Evolutionary conservation across 1,140 invertebrate species (phyloP).

Genomic region (Fragariocoptes setiger): DNA sequence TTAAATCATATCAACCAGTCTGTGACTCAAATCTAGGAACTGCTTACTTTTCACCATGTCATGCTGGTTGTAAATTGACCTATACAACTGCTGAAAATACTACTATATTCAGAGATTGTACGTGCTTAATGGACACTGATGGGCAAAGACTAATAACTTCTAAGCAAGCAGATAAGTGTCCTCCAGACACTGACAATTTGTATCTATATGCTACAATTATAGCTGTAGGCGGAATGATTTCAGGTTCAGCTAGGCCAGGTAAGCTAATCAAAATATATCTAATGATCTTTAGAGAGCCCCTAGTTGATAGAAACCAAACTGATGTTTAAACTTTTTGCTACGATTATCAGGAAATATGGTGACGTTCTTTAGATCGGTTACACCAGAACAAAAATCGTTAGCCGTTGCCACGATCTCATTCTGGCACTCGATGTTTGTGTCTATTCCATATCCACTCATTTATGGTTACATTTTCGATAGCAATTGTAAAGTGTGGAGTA

Average conservation of each 20-base stretch:
- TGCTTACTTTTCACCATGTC: slow-evolving; percentile 47
- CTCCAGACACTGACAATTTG: not conserved
- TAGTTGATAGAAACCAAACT: no score
- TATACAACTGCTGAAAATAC: no score
- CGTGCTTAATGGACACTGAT: no score
- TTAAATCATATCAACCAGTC: slow-evolving; percentile 23
- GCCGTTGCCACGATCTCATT: not conserved
- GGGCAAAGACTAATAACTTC: no score
- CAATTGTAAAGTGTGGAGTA: slow-evolving; percentile 15
- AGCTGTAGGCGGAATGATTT: not conserved
- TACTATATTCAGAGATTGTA: no score
- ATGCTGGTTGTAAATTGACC: slow-evolving; percentile 40
- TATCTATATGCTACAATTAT: not conserved
- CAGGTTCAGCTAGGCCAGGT: not conserved
- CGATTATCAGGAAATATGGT: not conserved
- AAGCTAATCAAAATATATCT: no score
- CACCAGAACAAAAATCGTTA: not conserved
- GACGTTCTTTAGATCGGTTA: not conserved
- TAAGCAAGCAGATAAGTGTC: not conserved
- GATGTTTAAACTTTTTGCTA: no score
- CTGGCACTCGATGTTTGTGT: slow-evolving; percentile 11
- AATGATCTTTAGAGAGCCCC: no score
- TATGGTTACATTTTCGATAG: slow-evolving; percentile 15
- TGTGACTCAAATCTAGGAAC: slow-evolving; percentile 37
- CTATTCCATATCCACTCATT: slow-evolving; percentile 16